Base-by-base conservation (phyloP, 2,888 invertebrate species). In the Colostygia pectinataria region DNA sequence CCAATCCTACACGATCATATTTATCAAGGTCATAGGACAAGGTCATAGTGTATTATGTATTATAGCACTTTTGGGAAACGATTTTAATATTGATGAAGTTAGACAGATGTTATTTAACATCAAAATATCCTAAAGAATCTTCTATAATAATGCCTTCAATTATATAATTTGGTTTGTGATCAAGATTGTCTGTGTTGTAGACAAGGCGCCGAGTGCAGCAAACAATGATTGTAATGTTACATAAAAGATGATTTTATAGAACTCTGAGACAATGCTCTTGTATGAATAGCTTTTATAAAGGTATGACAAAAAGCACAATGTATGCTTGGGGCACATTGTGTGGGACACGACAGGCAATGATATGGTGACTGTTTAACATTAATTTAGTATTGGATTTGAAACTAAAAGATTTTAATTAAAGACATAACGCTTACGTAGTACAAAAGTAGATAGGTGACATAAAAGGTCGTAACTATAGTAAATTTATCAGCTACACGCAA, bases 241-340 rank as follows among this genome's bases (percentile, higher is more conserved):
- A 46, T 37, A 48, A 51, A 53, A 18, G 37, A 36, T 18, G 1
- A 20, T 37, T 46, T 53, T 46, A 57, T 52, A 38, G 40, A 27
- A 37, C 46, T 12, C 37, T 33, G 31, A 28, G 23, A 40, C 41
- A 32, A 47, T 41, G 29, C 23, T 39, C 36, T 37, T 39, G 23
- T 7, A 20, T 13, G 29, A 34, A 34, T 29, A 34, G 24, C 20
- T 4, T 31, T 2, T 3, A 18, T 3, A 2, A 18, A 3, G 18
- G 4, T 3, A 3, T 18, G 28, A 14, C 29, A 44, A 37, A 31
- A 31, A 27, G 6, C 39, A 18, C 18, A 38, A n/a, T n/a, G n/a
- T n/a, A 38, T 15, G 15, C 13, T 23, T 20, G 20, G 10, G 34
- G 14, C 9, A 29, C 10, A 20, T 15, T 10, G 28, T 23, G 20